phyloP scores from a whole-genome alignment of 2,888 invertebrate species.

The Villa cingulata region DNA sequence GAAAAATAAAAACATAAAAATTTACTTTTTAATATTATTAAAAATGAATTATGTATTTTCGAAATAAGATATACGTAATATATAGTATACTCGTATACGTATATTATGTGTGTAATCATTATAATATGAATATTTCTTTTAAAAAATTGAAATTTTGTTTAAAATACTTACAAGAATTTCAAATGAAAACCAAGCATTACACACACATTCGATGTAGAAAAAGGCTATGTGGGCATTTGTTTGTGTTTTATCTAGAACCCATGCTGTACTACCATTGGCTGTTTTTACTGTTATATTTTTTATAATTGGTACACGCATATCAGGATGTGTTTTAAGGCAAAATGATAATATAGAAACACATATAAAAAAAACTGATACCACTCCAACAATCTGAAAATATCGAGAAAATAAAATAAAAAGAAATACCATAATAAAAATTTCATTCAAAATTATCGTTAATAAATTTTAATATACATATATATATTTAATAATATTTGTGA shows the following conservation, averaged over 20 bases:
- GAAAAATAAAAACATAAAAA: not conserved
- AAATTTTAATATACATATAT: no score
- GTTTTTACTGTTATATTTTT: conserved; percentile 65
- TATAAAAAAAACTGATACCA: conserved; percentile 98
- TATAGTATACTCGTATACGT: no score
- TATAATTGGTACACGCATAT: conserved; percentile 87
- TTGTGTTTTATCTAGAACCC: conserved; percentile 79
- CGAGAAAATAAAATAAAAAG: conserved; percentile 10
- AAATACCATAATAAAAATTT: no score
- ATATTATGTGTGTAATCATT: no score
- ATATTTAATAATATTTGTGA: no score
- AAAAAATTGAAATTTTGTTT: not conserved
- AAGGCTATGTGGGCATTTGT: conserved; percentile 95
- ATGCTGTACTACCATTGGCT: conserved; percentile 58
- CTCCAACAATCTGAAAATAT: conserved; percentile 81
- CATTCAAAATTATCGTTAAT: no score
- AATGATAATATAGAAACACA: conserved; percentile 98
- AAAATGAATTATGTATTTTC: not conserved
- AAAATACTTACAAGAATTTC: conserved; percentile 58
- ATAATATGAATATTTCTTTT: not conserved
- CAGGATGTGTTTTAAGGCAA: conserved; percentile 99
- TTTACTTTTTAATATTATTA: not conserved
- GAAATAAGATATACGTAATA: no score
- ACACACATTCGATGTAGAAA: conserved; percentile 96
- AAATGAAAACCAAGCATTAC: conserved; percentile 98